phyloP scores from a whole-genome alignment of 2,888 invertebrate species.

The Perdita meconis region DNA sequence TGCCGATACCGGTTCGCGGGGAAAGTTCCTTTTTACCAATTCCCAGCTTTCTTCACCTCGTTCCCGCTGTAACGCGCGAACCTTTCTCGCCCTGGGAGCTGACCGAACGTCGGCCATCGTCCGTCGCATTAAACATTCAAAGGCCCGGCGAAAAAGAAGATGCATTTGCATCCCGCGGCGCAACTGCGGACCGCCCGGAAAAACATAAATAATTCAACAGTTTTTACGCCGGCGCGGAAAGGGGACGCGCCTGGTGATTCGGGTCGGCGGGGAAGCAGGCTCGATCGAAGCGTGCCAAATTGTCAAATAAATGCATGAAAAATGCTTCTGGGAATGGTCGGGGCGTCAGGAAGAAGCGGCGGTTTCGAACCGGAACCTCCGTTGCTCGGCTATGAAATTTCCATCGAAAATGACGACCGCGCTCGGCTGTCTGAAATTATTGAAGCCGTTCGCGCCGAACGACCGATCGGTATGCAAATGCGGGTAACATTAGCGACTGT shows the following conservation, averaged over 20 bases:
- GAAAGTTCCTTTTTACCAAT: background rate
- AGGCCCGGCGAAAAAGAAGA: slow-evolving; percentile 79
- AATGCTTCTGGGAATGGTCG: slow-evolving; percentile 51
- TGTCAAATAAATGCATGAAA: slow-evolving; percentile 76
- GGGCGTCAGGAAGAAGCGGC: slow-evolving; percentile 22
- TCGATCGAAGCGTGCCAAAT: slow-evolving; percentile 73
- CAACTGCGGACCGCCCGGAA: slow-evolving; percentile 75
- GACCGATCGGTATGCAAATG: slow-evolving; percentile 15
- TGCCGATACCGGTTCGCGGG: background rate
- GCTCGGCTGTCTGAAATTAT: slow-evolving; percentile 43
- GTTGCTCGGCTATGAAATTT: slow-evolving; percentile 41
- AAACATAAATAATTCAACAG: slow-evolving; percentile 83
- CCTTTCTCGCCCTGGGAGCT: slow-evolving; percentile 1
- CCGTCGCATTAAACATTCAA: slow-evolving; percentile 80
- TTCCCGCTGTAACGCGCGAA: slow-evolving; percentile 20
- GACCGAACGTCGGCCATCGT: slow-evolving; percentile 24
- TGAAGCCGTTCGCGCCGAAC: slow-evolving; percentile 12
- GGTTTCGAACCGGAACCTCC: slow-evolving; percentile 25
- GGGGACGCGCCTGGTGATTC: slow-evolving; percentile 40
- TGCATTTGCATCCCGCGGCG: slow-evolving; percentile 81
- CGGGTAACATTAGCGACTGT: slow-evolving; percentile 2
- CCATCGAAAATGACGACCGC: slow-evolving; percentile 43
- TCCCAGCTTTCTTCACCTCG: slow-evolving; percentile 18
- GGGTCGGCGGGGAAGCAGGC: slow-evolving; percentile 35
- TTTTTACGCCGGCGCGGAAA: slow-evolving; percentile 73